Conservation (phyloP, 2,888 invertebrate genomes). For the Colletes collaris region DNA sequence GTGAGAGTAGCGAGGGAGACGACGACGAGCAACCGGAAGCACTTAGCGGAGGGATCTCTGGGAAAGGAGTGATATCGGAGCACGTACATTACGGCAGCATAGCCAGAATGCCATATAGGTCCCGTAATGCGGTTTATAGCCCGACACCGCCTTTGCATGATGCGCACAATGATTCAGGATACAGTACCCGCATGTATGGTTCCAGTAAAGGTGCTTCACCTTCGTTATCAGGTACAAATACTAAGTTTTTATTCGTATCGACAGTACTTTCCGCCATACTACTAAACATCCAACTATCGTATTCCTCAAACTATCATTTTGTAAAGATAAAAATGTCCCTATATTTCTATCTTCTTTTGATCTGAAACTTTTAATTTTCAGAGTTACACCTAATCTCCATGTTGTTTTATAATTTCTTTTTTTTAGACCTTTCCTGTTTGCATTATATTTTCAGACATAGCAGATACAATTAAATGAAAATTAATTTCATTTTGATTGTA, state of each 20-base stretch:
- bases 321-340: background rate
- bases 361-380: no score
- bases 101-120: slow-evolving; percentile 80
- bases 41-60: slow-evolving; percentile 66
- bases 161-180: slow-evolving; percentile 93
- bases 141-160: slow-evolving; percentile 84
- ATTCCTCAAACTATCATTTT: background rate
- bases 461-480: no score
- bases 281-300: background rate
- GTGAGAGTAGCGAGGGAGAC: slow-evolving; percentile 78
- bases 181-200: slow-evolving; percentile 92
- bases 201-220: slow-evolving; percentile 92
- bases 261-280: no score
- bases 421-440: no score
- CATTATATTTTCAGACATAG: no score
- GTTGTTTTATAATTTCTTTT: no score
- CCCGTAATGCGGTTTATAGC: slow-evolving; percentile 84
- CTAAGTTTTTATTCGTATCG: background rate
- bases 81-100: slow-evolving; percentile 76
- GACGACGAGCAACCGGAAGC: slow-evolving; percentile 74
- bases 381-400: no score
- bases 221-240: slow-evolving; percentile 85
- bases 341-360: background rate
- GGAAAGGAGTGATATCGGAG: slow-evolving; percentile 68
- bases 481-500: background rate